Percentiles rank a stretch among this genome's conserved stretches.
Conservation (phyloP, 1,140 invertebrate species). For the Halotydeus destructor region DNA sequence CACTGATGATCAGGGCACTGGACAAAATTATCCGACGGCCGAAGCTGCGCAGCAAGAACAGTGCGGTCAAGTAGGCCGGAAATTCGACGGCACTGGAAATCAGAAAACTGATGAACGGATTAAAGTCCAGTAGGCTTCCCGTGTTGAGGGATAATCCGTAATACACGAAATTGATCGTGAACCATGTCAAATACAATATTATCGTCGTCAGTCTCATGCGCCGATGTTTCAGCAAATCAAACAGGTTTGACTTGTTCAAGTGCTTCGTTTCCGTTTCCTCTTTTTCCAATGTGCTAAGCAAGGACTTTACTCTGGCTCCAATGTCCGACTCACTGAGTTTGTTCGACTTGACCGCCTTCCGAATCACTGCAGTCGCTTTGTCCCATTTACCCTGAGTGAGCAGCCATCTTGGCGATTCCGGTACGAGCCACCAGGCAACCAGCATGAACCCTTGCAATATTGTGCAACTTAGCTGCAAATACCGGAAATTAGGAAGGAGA, state of each 20-base stretch:
- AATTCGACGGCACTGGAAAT: slow-evolving; percentile 52
- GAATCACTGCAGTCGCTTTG: slow-evolving; percentile 8
- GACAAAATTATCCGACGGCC: too few species aligned
- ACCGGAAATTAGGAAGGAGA: slow-evolving; percentile 2
- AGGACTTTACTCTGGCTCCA: too few species aligned
- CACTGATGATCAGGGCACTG: too few species aligned
- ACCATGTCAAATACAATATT: slow-evolving; percentile 22
- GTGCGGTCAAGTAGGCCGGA: slow-evolving; percentile 51
- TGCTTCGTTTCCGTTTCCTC: not conserved
- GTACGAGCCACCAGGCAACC: not conserved
- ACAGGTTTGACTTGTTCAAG: not conserved
- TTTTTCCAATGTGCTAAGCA: too few species aligned
- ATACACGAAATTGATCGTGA: too few species aligned
- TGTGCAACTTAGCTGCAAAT: not conserved
- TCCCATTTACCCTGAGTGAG: slow-evolving; percentile 6
- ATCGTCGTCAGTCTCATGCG: slow-evolving; percentile 14
- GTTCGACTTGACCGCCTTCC: slow-evolving; percentile 4
- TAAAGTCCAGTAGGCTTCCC: slow-evolving; percentile 45
- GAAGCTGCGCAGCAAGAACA: too few species aligned
- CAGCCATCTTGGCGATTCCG: slow-evolving; percentile 14
- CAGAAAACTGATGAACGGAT: slow-evolving; percentile 49
- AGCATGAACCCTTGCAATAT: slow-evolving; percentile 1
- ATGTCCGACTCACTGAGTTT: too few species aligned
- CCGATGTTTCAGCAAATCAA: slow-evolving; percentile 13
- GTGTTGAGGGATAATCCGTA: slow-evolving; percentile 61